Evolutionary conservation across 2,888 invertebrate genomes (phyloP).

Genomic region (Apodemia zela): DNA sequence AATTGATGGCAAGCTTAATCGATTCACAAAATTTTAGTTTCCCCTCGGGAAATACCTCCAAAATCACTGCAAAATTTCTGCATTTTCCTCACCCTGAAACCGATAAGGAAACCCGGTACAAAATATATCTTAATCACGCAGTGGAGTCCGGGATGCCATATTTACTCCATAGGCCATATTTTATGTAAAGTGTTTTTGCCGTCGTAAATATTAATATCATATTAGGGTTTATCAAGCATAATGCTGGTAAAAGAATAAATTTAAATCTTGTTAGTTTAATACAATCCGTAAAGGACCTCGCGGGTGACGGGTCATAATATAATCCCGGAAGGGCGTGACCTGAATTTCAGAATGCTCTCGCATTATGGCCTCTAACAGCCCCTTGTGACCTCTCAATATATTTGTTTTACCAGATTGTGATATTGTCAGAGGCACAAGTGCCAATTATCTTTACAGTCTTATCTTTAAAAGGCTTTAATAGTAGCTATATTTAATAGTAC

Average conservation of each 20-base stretch:
- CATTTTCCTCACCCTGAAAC: no score
- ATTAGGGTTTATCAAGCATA: constrained; percentile 4
- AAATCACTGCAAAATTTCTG: no score
- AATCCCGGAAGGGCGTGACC: constrained; percentile 37
- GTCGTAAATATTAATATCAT: neutral
- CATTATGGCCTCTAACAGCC: constrained; percentile 34
- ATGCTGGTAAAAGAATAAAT: constrained; percentile 8
- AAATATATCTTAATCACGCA: no score
- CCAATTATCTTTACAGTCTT: neutral
- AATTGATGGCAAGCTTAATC: no score
- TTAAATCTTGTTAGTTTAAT: constrained; percentile 9
- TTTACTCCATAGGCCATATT: neutral
- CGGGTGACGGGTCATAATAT: constrained; percentile 29
- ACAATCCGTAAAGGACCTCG: constrained; percentile 30
- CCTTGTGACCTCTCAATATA: constrained; percentile 15
- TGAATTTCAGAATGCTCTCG: constrained; percentile 33
- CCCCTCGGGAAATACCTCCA: no score
- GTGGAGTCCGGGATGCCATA: no score
- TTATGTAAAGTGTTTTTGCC: neutral
- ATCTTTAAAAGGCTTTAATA: neutral
- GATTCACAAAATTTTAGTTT: no score
- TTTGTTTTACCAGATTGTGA: constrained; percentile 15
- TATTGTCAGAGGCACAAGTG: constrained; percentile 1
- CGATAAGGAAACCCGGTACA: no score
- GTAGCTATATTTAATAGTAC: no score